These are phyloP conservation scores for Drosophila chauvacae DNA, from an alignment of 1,140 invertebrate species.

Conservation along the genomic window DNA sequence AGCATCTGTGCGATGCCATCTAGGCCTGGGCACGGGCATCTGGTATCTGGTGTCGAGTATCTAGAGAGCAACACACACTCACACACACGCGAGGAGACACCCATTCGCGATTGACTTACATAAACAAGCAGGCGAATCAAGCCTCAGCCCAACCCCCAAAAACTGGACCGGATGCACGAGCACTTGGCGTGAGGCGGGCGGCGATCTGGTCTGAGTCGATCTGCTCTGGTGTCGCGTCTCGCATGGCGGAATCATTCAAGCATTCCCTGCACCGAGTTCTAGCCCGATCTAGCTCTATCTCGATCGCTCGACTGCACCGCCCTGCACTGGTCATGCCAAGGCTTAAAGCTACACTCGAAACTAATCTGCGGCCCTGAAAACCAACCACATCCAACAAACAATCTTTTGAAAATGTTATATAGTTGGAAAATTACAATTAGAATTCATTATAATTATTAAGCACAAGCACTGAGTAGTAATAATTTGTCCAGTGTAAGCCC, in stretches of 20 bases:
- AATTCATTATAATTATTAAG: not conserved
- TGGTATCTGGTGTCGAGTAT: constrained; percentile 44
- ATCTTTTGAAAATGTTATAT: not conserved
- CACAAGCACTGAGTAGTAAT: not conserved
- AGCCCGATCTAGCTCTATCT: constrained; percentile 56
- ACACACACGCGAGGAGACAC: constrained; percentile 2
- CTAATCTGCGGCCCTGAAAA: not conserved
- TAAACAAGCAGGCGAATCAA: constrained; percentile 44
- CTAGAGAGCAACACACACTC: constrained; percentile 29
- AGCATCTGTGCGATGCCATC: constrained; percentile 46
- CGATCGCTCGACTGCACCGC: constrained; percentile 29
- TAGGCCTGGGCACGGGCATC: constrained; percentile 38
- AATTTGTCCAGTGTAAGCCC: constrained; percentile 18
- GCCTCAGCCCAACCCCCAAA: constrained; percentile 55
- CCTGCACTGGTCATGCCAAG: constrained; percentile 33
- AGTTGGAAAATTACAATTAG: not conserved
- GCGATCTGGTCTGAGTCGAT: constrained; percentile 40
- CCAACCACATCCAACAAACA: not conserved
- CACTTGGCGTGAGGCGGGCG: constrained; percentile 61
- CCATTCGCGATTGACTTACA: constrained; percentile 38
- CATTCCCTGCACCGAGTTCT: constrained; percentile 46
- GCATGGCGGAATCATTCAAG: constrained; percentile 66
- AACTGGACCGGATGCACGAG: constrained; percentile 62
- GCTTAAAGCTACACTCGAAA: constrained; percentile 21
- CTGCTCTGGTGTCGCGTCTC: constrained; percentile 46